These are phyloP conservation scores for Chloroceryle inda DNA, from an alignment of 2,797 vertebrate genomes.

Conservation along the genomic window DNA sequence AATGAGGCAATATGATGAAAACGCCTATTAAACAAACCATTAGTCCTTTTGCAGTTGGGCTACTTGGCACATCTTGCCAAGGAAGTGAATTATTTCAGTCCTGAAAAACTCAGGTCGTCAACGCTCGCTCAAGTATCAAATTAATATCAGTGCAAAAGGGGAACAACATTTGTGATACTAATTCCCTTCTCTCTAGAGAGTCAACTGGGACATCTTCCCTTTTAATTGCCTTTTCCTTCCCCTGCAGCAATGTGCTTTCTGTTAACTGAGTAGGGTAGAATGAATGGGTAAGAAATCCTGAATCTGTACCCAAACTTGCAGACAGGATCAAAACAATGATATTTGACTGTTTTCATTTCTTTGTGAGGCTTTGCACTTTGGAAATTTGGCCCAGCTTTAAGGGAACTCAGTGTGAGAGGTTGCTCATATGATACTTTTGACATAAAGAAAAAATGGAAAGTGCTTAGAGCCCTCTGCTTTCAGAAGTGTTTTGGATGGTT, in stretches of 20 bases:
- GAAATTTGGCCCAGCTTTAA: not conserved
- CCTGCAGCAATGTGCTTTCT: not conserved
- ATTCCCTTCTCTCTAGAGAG: not conserved
- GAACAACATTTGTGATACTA: not conserved
- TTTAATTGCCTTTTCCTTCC: not conserved
- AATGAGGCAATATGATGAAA: not conserved
- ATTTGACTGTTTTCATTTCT: not conserved
- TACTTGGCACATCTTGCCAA: not conserved
- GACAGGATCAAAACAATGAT: not conserved
- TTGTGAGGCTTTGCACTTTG: not conserved
- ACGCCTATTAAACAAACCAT: conserved; percentile 1
- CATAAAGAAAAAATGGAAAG: not conserved
- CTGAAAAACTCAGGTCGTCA: not conserved
- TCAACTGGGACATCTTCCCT: not conserved
- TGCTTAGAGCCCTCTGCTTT: not conserved
- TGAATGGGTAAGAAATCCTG: not conserved
- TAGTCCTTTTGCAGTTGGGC: conserved; percentile 1
- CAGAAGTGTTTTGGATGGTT: not conserved
- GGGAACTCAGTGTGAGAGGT: not conserved
- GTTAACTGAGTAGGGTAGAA: not conserved
- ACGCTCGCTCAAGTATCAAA: conserved; percentile 9
- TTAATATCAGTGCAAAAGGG: not conserved
- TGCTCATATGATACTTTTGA: not conserved
- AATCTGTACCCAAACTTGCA: not conserved
- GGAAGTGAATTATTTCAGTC: conserved; percentile 16